Evolutionary conservation across 1,140 invertebrate species (phyloP), one percentile per base, ranked within the genome.

Genomic region (Zaprionus taronus): DNA sequence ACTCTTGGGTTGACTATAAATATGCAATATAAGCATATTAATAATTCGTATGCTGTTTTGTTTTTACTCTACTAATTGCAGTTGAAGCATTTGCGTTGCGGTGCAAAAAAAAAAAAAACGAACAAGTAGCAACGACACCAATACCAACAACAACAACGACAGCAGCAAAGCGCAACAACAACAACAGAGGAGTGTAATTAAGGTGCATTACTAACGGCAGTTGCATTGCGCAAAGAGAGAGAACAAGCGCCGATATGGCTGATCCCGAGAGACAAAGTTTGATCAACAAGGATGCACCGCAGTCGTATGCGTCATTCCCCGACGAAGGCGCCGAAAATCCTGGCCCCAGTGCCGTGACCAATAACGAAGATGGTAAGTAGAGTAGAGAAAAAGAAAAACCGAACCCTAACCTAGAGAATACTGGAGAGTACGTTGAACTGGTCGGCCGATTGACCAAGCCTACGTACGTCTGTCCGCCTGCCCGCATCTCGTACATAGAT

Each of bases 251-350:
- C 67, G 67, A 67, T 38, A 89, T 89, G 84, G 75, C 84, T 62
- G 84, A 89, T 72, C 84, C 84, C 53, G 84, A 89, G 58, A 81
- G 85, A 66, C 84, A 89, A 69, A 89, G 85, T 41, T 78, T 89
- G 72, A 84, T 89, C 69, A 84, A 56, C 70, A 84, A 85, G 57
- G 85, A 90, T 26, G 72, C 81, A 12, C 64, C 79, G 22, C 79
- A 63, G n/a, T 77, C 79, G 56, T 90, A 89, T 62, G 73, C 69
- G 15, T 81, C 81, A 9, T 82, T 77, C 47, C 69, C 67, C 51
- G 72, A 78, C 38, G 84, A 89, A 15, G 85, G 84, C 17, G 41
- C 62, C 36, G 85, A 90, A 49, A 90, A 89, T 90, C 85, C 84
- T 3, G 85, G 75, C 36, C 70, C 70, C 71, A 72, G 63, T 38